Percentiles rank a stretch among this genome's conserved stretches.
Conservation (phyloP, 2,888 invertebrate genomes). For the Ectemnius lituratus region DNA sequence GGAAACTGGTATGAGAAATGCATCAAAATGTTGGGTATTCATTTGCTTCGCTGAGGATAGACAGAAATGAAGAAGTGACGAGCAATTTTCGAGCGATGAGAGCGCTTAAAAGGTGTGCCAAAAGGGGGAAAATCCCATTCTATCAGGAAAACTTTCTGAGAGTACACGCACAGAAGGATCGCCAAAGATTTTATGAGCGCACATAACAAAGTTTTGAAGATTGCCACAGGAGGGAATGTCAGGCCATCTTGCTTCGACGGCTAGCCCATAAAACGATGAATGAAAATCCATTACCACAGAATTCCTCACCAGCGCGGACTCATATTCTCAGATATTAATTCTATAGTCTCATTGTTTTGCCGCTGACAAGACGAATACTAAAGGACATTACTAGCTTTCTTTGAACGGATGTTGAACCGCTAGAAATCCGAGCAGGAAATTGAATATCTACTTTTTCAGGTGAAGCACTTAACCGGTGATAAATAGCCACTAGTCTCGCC, state of each 20-base stretch:
- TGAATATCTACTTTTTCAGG: too few relatives aligned
- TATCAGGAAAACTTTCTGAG: conserved; percentile 5
- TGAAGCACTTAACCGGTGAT: too few relatives aligned
- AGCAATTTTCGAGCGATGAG: too few relatives aligned
- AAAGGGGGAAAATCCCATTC: too few relatives aligned
- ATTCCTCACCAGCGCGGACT: conserved; percentile 23
- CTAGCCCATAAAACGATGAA: conserved; percentile 64
- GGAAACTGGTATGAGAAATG: too few relatives aligned
- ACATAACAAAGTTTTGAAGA: conserved; percentile 63
- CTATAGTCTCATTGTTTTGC: conserved; percentile 12
- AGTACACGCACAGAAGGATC: conserved; percentile 33
- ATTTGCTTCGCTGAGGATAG: background rate
- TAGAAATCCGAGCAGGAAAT: too few relatives aligned
- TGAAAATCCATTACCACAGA: conserved; percentile 63
- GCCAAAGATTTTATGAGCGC: conserved; percentile 59
- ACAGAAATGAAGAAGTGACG: background rate
- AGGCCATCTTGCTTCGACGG: conserved; percentile 27
- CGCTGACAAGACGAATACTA: conserved; percentile 14
- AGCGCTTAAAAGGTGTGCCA: too few relatives aligned
- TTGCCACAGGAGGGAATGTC: conserved; percentile 33
- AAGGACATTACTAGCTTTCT: too few relatives aligned
- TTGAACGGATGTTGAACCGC: too few relatives aligned
- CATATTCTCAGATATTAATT: conserved; percentile 40
- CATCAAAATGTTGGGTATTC: too few relatives aligned
- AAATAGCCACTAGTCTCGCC: too few relatives aligned